These are phyloP conservation scores for Puffinus mauretanicus DNA, from an alignment of 2,113 vertebrate genomes.

Conservation along the genomic window DNA sequence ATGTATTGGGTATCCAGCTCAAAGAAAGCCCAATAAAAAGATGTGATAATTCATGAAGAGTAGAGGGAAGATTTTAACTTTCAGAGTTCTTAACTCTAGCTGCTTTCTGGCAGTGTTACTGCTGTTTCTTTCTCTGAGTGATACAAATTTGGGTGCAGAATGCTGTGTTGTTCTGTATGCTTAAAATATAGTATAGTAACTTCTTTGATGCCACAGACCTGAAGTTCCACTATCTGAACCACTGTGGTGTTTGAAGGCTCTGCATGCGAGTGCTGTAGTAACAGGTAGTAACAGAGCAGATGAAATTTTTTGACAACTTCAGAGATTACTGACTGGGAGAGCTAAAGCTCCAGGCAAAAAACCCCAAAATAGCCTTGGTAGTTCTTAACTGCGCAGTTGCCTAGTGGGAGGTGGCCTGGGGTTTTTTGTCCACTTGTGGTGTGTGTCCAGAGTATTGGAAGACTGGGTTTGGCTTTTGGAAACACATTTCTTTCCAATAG, in stretches of 20 bases:
- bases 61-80: not conserved
- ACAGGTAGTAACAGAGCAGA: not conserved
- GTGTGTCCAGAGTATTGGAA: not conserved
- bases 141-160: not conserved
- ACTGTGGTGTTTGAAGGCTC: not conserved
- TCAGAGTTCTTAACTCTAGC: not conserved
- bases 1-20: not conserved
- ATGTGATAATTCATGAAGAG: not conserved
- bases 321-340: not conserved
- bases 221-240: not conserved
- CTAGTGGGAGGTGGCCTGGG: not conserved
- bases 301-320: not conserved
- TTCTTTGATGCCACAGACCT: not conserved
- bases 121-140: not conserved
- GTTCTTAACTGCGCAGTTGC: not conserved
- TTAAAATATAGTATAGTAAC: not conserved
- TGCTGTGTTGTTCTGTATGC: not conserved
- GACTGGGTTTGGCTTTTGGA: not conserved
- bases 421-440: not conserved
- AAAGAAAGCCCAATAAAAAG: not conserved
- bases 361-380: not conserved
- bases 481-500: not conserved
- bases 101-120: not conserved
- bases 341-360: not conserved
- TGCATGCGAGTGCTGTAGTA: not conserved